Evolutionary conservation across 2,113 vertebrate genomes (phyloP), one percentile per base, ranked within the genome.

Genomic region (Corapipo altera): DNA sequence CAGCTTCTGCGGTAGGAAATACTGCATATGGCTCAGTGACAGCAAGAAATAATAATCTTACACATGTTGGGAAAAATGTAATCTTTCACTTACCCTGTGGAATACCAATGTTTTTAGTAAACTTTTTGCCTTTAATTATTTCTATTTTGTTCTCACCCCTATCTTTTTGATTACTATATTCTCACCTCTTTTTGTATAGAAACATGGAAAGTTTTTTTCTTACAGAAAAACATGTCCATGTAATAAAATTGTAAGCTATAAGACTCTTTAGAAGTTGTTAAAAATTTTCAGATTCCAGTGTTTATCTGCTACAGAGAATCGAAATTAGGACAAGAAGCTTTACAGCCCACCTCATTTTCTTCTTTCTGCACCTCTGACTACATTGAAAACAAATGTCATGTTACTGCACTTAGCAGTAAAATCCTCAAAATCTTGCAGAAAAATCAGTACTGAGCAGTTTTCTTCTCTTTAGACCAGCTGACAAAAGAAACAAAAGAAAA

Each of bases 401-500:
- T 86, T 82, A 49, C 44, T 94, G 74, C 95, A 88, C 54, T 95
- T 77, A 32, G 44, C 26, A 88, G 64, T 55, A 72, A 82, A 92
- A 93, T 39, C 59, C 73, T 96, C n/a, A 90, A 78, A 58, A 92
- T 92, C 78, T 89, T 89, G 59, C 90, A 96, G 71, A 75, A 89
- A 93, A 92, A 76, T 81, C 49, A 88, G 59, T 89, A 92, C 30
- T 39, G 77, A 83, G 81, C 32, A 80, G 54, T 73, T 78, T 64
- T 87, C 78, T 91, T 91, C 86, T 91, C 85, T 75, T 92, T 54
- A 89, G 73, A 93, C 26, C 59, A 89, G 57, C 61, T 95, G 78
- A 96, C 89, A 96, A 95, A 71, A 61, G 88, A 96, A 96, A 96
- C 91, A 95, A 95, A 95, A 89, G 79, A 69, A 79, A 91, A 82